Evolutionary conservation across 2,797 vertebrate genomes (phyloP).

Genomic region (Pseudochirops corinnae): DNA sequence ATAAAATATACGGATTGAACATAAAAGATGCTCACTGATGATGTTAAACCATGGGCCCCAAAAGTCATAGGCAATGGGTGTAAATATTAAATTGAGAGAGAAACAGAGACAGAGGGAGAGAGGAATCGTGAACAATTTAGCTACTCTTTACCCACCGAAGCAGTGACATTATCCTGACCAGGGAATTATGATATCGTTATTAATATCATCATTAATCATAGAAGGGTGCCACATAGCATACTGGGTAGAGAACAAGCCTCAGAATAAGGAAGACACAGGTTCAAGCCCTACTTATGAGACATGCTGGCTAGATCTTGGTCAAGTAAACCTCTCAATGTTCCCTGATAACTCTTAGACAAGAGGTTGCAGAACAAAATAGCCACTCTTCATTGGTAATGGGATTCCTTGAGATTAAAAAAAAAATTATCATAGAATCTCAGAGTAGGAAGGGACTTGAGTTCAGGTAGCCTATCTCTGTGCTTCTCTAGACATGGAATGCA

Average conservation of each 20-base stretch:
- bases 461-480: background rate
- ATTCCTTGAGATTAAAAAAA: background rate
- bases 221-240: background rate
- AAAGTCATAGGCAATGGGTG: background rate
- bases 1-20: background rate
- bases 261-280: background rate
- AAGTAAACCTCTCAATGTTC: background rate
- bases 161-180: background rate
- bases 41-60: background rate
- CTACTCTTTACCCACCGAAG: background rate
- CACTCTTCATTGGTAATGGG: background rate
- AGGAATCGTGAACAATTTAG: background rate
- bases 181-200: background rate
- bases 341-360: background rate
- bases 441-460: background rate
- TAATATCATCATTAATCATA: background rate
- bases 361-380: background rate
- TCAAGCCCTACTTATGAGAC: background rate
- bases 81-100: background rate
- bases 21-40: background rate
- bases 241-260: background rate
- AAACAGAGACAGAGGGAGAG: background rate
- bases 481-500: accelerated
- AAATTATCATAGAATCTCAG: background rate
- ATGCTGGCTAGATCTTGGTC: background rate